Evolutionary conservation across 2,797 vertebrate genomes (phyloP).

Genomic region (Sarcophilus harrisii): DNA sequence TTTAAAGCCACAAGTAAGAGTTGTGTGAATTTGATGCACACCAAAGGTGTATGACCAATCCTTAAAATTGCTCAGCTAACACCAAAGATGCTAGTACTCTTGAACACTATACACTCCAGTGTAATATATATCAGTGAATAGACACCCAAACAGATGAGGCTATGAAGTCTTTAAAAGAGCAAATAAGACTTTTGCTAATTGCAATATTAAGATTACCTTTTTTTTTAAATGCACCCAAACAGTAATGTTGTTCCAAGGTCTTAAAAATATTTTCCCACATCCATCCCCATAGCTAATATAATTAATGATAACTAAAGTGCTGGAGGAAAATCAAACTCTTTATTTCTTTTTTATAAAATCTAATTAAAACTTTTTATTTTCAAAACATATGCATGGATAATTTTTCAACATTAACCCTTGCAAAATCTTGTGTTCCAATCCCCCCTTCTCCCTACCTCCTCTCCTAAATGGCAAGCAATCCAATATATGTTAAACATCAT

Average conservation of each 20-base stretch:
- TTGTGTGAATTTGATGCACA: not conserved
- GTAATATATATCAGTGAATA: not conserved
- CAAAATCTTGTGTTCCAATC: no score
- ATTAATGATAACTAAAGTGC: no score
- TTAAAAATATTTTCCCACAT: not conserved
- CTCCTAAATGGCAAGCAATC: no score
- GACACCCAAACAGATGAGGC: not conserved
- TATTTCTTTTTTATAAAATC: not conserved
- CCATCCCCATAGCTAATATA: no score
- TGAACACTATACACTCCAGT: not conserved
- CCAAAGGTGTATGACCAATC: not conserved
- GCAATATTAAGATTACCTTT: not conserved
- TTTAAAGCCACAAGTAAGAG: not conserved
- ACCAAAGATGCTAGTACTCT: not conserved
- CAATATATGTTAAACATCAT: no score
- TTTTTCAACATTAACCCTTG: no score
- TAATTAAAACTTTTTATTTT: no score
- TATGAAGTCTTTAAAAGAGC: not conserved
- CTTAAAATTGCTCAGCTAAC: not conserved
- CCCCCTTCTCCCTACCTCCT: no score
- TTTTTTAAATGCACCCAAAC: not conserved
- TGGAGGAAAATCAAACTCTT: not conserved
- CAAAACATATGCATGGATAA: no score
- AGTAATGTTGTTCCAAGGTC: not conserved
- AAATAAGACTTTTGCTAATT: not conserved